These are phyloP conservation scores for Galago senegalensis DNA, from an alignment of 2,797 vertebrate species.

Conservation along the genomic window DNA sequence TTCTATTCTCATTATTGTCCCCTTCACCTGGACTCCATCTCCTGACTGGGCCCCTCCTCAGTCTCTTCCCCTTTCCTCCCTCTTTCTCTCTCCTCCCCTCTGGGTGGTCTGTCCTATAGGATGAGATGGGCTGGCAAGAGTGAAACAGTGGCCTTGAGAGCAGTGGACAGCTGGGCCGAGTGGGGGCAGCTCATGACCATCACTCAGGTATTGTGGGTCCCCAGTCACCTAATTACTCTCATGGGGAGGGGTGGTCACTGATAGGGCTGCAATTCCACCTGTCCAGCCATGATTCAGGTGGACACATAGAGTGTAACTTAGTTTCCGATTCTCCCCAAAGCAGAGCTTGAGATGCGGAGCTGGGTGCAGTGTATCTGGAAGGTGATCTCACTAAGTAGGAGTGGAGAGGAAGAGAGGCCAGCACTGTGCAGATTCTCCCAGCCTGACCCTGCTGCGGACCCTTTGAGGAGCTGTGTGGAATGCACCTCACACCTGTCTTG, in stretches of 20 bases:
- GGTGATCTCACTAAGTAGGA: neutral
- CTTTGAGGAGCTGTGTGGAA: neutral
- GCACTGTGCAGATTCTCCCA: neutral
- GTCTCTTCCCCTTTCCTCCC: too few species aligned
- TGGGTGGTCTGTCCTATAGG: neutral
- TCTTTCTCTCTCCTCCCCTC: neutral
- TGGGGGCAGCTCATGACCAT: too few species aligned
- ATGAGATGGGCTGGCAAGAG: neutral
- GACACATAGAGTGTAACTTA: neutral
- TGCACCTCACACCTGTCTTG: neutral
- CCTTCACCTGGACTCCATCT: neutral
- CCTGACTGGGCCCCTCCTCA: neutral
- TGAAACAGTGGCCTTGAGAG: neutral
- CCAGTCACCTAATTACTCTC: neutral
- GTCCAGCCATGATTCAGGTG: neutral
- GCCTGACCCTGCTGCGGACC: neutral
- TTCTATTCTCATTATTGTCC: neutral
- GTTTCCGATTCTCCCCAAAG: neutral
- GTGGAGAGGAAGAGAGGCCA: neutral
- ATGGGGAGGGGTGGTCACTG: neutral
- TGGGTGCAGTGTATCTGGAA: neutral
- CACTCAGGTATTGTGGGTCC: neutral
- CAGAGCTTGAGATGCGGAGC: neutral
- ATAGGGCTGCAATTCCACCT: neutral
- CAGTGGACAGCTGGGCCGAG: neutral